phyloP scores from a whole-genome alignment of 2,888 invertebrate species.

The Lepidocyrtoides sp. region DNA sequence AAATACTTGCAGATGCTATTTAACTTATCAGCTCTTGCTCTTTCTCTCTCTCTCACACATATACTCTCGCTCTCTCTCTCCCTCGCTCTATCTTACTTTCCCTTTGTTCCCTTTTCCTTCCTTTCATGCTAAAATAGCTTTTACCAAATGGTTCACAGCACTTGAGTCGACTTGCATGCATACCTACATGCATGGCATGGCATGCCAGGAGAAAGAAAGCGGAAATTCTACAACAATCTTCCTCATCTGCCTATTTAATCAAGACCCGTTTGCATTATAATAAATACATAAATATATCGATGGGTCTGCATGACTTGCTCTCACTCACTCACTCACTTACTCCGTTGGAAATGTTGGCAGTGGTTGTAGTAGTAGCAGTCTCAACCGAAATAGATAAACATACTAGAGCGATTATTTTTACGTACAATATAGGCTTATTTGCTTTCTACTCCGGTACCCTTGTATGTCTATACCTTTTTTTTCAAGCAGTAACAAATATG shows the following conservation, averaged over 20 bases:
- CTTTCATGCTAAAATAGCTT: slow-evolving; percentile 48
- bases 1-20: slow-evolving; percentile 79
- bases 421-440: no score
- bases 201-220: slow-evolving; percentile 51
- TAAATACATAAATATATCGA: slow-evolving; percentile 64
- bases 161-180: slow-evolving; percentile 38
- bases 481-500: no score
- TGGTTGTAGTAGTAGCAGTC: background rate
- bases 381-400: slow-evolving; percentile 39
- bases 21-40: slow-evolving; percentile 74
- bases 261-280: slow-evolving; percentile 67
- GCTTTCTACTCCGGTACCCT: no score
- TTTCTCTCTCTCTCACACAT: slow-evolving; percentile 19
- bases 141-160: slow-evolving; percentile 63
- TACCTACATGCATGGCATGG: slow-evolving; percentile 30
- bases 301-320: background rate
- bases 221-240: slow-evolving; percentile 63
- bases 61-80: background rate
- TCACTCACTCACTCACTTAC: background rate
- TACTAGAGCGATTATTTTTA: background rate
- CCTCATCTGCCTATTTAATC: slow-evolving; percentile 78
- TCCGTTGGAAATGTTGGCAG: background rate
- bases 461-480: no score
- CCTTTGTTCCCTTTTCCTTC: slow-evolving; percentile 26
- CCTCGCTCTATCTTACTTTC: background rate